Evolutionary conservation across 92 coral and sea anemone genomes (phyloP).

Genomic region (Epizoanthus illoricatus): DNA sequence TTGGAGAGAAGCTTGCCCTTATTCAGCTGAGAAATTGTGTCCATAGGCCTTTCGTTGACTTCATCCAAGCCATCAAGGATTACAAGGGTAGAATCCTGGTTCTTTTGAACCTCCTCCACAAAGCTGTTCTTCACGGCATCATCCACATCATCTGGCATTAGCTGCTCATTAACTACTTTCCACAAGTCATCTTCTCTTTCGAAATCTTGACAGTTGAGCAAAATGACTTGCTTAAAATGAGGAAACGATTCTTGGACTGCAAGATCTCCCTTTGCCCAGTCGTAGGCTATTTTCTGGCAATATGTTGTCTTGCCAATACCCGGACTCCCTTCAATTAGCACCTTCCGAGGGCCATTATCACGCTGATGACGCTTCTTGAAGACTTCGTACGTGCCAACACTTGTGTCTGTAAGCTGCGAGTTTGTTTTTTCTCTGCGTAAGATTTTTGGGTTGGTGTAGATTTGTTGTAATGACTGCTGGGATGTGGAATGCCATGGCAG

Average conservation of each 20-base stretch:
- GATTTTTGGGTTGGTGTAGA: conserved; percentile 43
- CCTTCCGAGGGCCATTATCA: conserved; percentile 32
- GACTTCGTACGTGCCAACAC: conserved; percentile 32
- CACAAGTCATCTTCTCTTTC: not conserved
- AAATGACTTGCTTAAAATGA: conserved; percentile 5
- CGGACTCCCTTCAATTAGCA: conserved; percentile 48
- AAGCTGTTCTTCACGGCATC: conserved; percentile 17
- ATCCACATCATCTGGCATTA: conserved; percentile 31
- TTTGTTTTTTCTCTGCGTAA: conserved; percentile 28
- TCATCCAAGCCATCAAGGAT: conserved; percentile 53
- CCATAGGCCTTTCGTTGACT: not conserved
- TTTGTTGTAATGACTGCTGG: conserved; percentile 24
- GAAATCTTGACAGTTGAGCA: conserved; percentile 44
- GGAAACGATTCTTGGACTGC: conserved; percentile 13
- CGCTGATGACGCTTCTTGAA: conserved; percentile 34
- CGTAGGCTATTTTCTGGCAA: conserved; percentile 39
- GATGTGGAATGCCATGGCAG: conserved; percentile 20
- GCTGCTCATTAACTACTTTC: conserved; percentile 38
- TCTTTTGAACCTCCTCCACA: conserved; percentile 1
- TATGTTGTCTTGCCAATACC: conserved; percentile 51
- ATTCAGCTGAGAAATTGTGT: not conserved
- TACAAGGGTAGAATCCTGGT: conserved; percentile 29
- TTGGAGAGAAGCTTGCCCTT: conserved; percentile 6
- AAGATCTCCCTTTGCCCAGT: conserved; percentile 34
- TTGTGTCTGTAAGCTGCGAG: not conserved